These are phyloP conservation scores for Caretta caretta DNA, from an alignment of 2,113 vertebrate species.

Conservation along the genomic window DNA sequence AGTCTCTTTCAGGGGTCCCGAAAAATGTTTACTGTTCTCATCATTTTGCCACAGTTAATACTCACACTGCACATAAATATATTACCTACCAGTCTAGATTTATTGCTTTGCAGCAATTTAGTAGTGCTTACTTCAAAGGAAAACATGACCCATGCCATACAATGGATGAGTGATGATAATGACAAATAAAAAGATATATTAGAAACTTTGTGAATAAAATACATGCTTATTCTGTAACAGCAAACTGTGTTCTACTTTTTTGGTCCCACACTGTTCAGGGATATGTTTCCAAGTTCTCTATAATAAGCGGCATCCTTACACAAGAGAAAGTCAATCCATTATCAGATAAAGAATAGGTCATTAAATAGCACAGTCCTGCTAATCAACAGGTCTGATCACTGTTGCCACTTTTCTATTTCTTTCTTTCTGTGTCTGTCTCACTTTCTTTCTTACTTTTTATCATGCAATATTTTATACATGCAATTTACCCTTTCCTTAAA, in stretches of 20 bases:
- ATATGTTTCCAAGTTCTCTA: neutral
- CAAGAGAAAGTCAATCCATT: neutral
- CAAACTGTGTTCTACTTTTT: neutral
- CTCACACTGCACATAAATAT: slow-evolving; percentile 59
- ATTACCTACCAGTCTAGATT: slow-evolving; percentile 64
- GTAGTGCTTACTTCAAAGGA: slow-evolving; percentile 59
- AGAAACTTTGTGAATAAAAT: slow-evolving; percentile 21
- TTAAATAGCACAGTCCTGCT: neutral
- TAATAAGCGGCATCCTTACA: neutral
- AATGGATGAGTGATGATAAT: slow-evolving; percentile 43
- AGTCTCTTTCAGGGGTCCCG: slow-evolving; percentile 50
- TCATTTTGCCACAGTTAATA: slow-evolving; percentile 66
- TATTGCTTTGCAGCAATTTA: slow-evolving; percentile 66
- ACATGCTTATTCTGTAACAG: neutral
- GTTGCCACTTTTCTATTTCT: neutral
- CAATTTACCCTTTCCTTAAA: neutral
- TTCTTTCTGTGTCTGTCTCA: neutral
- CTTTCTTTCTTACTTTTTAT: neutral
- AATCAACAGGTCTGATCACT: neutral
- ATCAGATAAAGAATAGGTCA: neutral
- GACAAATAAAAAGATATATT: slow-evolving; percentile 45
- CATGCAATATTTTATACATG: neutral
- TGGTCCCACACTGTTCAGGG: neutral
- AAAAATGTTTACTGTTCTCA: slow-evolving; percentile 71
- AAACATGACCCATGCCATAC: slow-evolving; percentile 54